A percentile compares a stretch with the other conserved stretches of the same genome.
phyloP scores from a whole-genome alignment of 1,140 invertebrate genomes.

The Chymomyza costata region DNA sequence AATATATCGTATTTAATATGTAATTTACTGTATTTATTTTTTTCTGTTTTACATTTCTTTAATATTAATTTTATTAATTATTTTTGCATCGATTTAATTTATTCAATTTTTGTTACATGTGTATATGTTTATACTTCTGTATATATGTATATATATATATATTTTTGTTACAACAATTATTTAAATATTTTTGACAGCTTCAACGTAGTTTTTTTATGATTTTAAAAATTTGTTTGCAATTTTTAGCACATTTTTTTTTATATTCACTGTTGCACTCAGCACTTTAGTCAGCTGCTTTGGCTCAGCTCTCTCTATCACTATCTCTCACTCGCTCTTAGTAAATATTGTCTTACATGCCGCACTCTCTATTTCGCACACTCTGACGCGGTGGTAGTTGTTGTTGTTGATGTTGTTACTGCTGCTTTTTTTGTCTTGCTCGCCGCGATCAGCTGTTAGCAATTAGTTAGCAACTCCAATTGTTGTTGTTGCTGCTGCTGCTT shows the following conservation, averaged over 20 bases:
- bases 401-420: constrained; percentile 15
- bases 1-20: too few relatives aligned
- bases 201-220: too few relatives aligned
- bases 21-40: constrained; percentile 1
- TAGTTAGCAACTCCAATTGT: constrained; percentile 1
- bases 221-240: too few relatives aligned
- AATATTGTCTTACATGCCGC: constrained; percentile 1
- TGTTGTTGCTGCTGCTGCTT: constrained; percentile 14
- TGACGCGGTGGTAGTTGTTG: constrained; percentile 9
- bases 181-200: not conserved
- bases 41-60: too few relatives aligned
- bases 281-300: not conserved
- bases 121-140: constrained; percentile 4
- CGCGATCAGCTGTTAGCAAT: too few relatives aligned
- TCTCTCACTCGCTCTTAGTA: not conserved
- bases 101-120: too few relatives aligned
- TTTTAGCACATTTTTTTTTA: too few relatives aligned
- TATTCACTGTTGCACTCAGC: not conserved
- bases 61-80: too few relatives aligned
- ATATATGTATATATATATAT: not conserved
- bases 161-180: constrained; percentile 3
- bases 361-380: constrained; percentile 16
- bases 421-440: constrained; percentile 2
- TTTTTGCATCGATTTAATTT: too few relatives aligned
- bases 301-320: not conserved